Evolutionary conservation across 2,797 vertebrate genomes (phyloP).

Genomic region (Rhinogobio ventralis): DNA sequence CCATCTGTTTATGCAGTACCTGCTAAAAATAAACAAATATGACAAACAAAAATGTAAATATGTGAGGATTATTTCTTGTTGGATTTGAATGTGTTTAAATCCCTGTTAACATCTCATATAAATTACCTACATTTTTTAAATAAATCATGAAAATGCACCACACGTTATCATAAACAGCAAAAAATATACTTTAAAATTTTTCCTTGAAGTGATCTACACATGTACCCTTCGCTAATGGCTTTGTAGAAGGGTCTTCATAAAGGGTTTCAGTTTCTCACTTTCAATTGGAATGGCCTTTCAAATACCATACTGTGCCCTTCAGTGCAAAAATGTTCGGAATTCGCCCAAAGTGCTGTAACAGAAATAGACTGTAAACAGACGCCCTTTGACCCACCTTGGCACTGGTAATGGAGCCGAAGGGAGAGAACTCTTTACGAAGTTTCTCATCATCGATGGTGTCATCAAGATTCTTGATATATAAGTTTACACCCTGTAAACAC

Average conservation of each 20-base stretch:
- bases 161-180: not conserved
- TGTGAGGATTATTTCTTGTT: not conserved
- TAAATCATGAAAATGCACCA: not conserved
- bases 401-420: slow-evolving; percentile 97
- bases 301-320: slow-evolving; percentile 2
- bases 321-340: slow-evolving; percentile 3
- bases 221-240: not conserved
- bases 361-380: not conserved
- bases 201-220: not conserved
- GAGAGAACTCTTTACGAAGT: slow-evolving; percentile 96
- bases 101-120: not conserved
- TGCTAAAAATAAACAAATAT: not conserved
- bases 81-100: not conserved
- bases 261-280: not conserved
- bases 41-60: not conserved
- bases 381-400: slow-evolving; percentile 84
- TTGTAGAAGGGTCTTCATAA: not conserved
- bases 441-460: slow-evolving; percentile 99
- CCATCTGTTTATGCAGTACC: not conserved
- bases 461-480: slow-evolving; percentile 98
- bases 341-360: not conserved
- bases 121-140: not conserved
- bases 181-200: not conserved
- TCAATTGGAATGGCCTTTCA: not conserved
- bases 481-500: slow-evolving; percentile 91